Conservation (phyloP, 2,888 invertebrate species). For the Pilophorus perplexus region DNA sequence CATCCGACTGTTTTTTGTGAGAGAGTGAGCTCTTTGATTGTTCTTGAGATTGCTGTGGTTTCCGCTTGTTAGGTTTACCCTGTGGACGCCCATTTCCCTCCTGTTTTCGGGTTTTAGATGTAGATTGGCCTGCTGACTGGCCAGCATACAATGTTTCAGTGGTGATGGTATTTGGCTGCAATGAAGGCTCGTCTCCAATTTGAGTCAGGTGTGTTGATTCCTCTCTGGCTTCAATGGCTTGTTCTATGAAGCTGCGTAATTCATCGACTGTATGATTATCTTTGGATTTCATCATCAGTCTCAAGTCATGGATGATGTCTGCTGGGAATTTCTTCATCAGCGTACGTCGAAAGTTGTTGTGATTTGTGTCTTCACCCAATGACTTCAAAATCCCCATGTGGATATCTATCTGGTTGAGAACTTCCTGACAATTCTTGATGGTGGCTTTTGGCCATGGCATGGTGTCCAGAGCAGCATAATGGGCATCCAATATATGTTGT, state of each 20-base stretch:
- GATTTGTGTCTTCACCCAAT: slow-evolving; percentile 5
- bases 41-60: not conserved
- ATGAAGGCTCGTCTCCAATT: not conserved
- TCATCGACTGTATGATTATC: slow-evolving; percentile 10
- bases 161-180: not conserved
- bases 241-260: not conserved
- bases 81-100: too few species aligned
- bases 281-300: too few species aligned
- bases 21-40: not conserved
- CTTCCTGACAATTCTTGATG: too few species aligned
- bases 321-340: not conserved
- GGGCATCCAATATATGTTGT: too few species aligned
- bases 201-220: not conserved
- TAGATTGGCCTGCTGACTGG: not conserved
- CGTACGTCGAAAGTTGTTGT: not conserved
- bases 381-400: not conserved
- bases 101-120: too few species aligned
- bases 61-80: not conserved
- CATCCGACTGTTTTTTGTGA: too few species aligned
- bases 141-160: not conserved
- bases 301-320: not conserved
- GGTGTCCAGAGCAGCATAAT: too few species aligned
- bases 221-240: not conserved
- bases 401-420: too few species aligned
- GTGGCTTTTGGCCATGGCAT: too few species aligned